Evolutionary conservation across 2,797 vertebrate species (phyloP), one percentile per base, ranked within the genome.

Genomic region (Distichodus sexfasciatus): DNA sequence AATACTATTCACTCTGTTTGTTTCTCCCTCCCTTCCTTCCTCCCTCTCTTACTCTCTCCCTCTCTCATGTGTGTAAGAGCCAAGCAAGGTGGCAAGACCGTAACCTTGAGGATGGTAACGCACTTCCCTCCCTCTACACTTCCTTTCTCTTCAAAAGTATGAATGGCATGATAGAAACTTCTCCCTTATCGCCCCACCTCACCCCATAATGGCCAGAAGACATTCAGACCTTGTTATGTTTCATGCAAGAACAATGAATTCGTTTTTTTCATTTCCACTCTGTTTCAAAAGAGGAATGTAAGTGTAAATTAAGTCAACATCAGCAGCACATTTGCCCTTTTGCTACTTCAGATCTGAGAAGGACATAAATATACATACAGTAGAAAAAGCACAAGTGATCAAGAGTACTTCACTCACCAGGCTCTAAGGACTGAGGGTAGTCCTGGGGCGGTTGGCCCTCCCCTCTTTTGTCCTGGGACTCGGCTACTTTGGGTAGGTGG

Each of bases 351-450:
- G 31, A 4, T 33, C 31, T 9, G n/a, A n/a, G n/a, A n/a, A n/a
- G n/a, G n/a, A n/a, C n/a, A n/a, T n/a, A n/a, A n/a, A 24, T 15
- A 2, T 23, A n/a, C 35, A 2, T 17, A 29, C n/a, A 40, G 21
- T 14, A 3, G 1, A 40, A 50, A 51, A 35, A 26, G n/a, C 6
- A 17, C 21, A 2, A 4, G 6, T 1, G 23, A 73, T 75, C 70
- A 12, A 6, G 38, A 4, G 1, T 26, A 36, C 14, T 70, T 64
- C 11, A 71, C 89, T 86, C 81, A 98, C 95, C 96, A 90, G 95
- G 94, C 81, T 95, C 95, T 65, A 94, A 75, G 11, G 92, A 88
- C 78, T 91, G 91, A 80, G 93, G 92, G 85, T 92, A 88, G 71
- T 92, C 91, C 79, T 89, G 88, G 5, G 92, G 91, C 4, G 86